A percentile compares a stretch with the other conserved stretches of the same genome.
Conservation (phyloP, 2,113 vertebrate species). For the Glaucidium brasilianum region DNA sequence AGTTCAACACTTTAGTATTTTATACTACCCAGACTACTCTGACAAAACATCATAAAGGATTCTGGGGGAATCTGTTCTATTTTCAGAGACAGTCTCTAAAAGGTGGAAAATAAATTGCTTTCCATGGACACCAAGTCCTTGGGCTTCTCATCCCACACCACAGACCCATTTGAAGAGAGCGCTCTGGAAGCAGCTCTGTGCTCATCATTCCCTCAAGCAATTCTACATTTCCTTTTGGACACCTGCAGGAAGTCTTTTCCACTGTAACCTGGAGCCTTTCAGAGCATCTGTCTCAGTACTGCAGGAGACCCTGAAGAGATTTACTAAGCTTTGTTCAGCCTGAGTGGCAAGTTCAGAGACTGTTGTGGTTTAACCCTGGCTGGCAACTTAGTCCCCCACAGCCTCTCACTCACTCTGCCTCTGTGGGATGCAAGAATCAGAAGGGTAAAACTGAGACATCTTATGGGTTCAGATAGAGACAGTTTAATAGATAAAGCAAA, state of each 20-base stretch:
- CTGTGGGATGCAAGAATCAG: accelerated
- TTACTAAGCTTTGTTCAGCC: background rate
- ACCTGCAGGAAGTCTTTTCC: background rate
- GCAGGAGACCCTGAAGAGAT: background rate
- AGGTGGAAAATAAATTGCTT: background rate
- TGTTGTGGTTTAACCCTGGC: accelerated
- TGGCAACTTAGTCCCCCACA: background rate
- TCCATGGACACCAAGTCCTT: background rate
- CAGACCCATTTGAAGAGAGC: background rate
- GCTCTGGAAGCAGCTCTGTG: background rate
- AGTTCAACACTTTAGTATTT: background rate
- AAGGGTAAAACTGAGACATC: background rate
- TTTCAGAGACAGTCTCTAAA: background rate
- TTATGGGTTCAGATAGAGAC: background rate
- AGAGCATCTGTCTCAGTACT: background rate
- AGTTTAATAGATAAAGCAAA: background rate
- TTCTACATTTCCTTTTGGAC: background rate
- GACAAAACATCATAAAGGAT: background rate
- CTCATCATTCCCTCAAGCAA: background rate
- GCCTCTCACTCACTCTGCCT: background rate
- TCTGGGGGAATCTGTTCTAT: background rate
- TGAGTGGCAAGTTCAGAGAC: background rate
- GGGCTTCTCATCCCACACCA: background rate
- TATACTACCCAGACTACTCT: background rate
- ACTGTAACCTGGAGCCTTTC: background rate